These are phyloP conservation scores for Danio aesculapii DNA, from an alignment of 2,797 vertebrate genomes.

Conservation along the genomic window DNA sequence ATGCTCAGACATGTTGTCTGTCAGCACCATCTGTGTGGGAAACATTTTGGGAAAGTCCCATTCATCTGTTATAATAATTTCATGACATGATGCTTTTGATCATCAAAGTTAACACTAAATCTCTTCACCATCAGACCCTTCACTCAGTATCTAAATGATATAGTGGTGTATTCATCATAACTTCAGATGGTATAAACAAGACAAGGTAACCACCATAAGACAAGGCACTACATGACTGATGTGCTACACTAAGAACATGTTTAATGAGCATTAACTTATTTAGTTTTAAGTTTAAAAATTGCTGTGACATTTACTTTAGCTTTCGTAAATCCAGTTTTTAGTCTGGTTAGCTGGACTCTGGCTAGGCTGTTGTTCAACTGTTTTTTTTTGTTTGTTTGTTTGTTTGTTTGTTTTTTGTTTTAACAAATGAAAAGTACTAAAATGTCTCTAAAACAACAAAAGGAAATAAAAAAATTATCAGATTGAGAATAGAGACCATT, in stretches of 20 bases:
- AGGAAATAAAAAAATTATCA: too few species aligned
- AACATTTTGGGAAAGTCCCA: slow-evolving; percentile 18
- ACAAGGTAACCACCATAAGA: slow-evolving; percentile 20
- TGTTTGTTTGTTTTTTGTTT: too few species aligned
- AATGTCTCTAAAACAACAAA: too few species aligned
- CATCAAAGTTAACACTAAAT: not conserved
- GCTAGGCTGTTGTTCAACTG: too few species aligned
- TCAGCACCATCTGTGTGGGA: slow-evolving; percentile 6
- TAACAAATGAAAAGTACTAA: too few species aligned
- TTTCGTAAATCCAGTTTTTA: too few species aligned
- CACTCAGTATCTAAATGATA: slow-evolving; percentile 5
- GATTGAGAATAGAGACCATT: too few species aligned
- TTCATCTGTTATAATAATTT: slow-evolving; percentile 5
- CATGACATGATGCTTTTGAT: slow-evolving; percentile 29
- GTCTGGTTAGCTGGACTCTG: too few species aligned
- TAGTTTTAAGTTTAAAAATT: not conserved
- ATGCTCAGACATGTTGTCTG: not conserved
- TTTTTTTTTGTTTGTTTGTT: too few species aligned
- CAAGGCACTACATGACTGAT: not conserved
- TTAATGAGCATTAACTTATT: not conserved
- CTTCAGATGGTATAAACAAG: not conserved
- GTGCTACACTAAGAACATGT: not conserved
- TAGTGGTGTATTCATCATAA: not conserved
- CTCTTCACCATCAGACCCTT: slow-evolving; percentile 20
- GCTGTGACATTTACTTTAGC: too few species aligned